Evolutionary conservation across 2,113 vertebrate genomes (phyloP).

Genomic region (Passer domesticus): DNA sequence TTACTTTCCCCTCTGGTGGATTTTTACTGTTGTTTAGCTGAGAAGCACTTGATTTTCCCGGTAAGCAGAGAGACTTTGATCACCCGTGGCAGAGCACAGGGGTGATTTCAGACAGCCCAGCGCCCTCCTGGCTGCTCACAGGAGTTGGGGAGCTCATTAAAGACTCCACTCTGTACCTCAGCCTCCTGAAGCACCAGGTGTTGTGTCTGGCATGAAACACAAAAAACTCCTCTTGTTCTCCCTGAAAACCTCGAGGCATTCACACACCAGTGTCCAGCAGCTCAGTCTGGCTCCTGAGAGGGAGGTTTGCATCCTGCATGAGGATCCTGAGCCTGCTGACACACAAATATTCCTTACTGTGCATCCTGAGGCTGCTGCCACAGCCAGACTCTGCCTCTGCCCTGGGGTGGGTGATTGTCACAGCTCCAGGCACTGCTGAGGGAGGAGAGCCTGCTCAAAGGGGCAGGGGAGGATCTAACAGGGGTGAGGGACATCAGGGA

Average conservation of each 20-base stretch:
- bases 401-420: accelerated
- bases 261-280: background rate
- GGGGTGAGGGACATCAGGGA: background rate
- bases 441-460: background rate
- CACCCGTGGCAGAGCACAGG: accelerated
- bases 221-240: background rate
- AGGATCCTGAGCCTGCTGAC: background rate
- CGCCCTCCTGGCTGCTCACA: background rate
- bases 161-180: too few relatives aligned
- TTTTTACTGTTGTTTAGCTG: background rate
- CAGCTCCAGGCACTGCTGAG: background rate
- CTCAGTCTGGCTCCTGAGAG: background rate
- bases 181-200: background rate
- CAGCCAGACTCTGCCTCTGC: background rate
- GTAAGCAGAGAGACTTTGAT: background rate
- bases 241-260: background rate
- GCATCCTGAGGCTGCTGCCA: background rate
- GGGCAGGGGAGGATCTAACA: accelerated
- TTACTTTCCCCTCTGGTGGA: background rate
- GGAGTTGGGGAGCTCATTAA: background rate
- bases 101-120: background rate
- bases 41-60: background rate
- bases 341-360: background rate
- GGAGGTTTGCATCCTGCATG: background rate
- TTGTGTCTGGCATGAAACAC: background rate